phyloP scores from a whole-genome alignment of 2,797 vertebrate genomes.

The Enteromius unitaeniatus region DNA sequence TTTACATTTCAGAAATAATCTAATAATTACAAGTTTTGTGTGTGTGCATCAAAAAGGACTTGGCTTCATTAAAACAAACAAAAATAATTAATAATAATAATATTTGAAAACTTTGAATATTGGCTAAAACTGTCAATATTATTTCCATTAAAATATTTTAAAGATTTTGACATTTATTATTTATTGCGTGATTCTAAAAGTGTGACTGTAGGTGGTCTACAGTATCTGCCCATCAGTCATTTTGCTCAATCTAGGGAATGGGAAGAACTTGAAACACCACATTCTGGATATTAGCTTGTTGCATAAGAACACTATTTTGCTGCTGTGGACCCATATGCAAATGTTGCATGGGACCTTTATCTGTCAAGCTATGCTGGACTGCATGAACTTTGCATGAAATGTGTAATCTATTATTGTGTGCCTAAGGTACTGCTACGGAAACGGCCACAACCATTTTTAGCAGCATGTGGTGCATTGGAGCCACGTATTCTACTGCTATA shows the following conservation, averaged over 20 bases:
- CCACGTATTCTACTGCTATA: conserved; percentile 24
- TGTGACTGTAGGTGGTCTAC: not conserved
- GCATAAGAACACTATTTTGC: not conserved
- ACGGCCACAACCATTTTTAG: conserved; percentile 1
- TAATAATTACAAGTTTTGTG: not conserved
- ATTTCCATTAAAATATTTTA: too few relatives aligned
- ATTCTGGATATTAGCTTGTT: not conserved
- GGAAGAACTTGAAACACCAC: not conserved
- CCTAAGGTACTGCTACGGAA: not conserved
- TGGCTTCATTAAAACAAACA: not conserved
- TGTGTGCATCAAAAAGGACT: not conserved
- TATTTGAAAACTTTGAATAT: too few relatives aligned
- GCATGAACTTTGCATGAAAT: conserved; percentile 3
- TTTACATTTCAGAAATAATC: not conserved
- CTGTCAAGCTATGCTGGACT: not conserved
- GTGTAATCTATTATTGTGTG: not conserved
- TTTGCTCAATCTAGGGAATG: not conserved
- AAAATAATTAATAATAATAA: too few relatives aligned
- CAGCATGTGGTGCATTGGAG: conserved; percentile 19
- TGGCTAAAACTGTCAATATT: not conserved
- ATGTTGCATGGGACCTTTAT: not conserved
- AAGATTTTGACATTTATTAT: too few relatives aligned
- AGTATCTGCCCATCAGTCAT: not conserved
- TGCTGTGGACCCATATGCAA: not conserved
- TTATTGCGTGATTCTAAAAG: not conserved